These are phyloP conservation scores for Phorcus lineatus DNA, from an alignment of 2,888 invertebrate genomes.

Conservation along the genomic window DNA sequence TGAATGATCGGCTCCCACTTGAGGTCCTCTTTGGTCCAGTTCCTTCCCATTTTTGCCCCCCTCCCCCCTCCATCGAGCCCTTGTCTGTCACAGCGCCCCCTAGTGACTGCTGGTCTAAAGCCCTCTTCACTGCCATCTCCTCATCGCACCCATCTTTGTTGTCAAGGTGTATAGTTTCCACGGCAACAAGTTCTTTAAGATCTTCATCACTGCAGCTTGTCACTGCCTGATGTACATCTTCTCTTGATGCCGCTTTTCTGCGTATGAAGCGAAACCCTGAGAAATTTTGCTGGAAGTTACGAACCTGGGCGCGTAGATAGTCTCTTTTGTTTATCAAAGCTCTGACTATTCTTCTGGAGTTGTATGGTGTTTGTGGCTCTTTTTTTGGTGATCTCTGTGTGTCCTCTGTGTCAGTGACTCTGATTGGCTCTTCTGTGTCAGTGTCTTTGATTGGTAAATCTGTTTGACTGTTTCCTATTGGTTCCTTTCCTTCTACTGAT, in stretches of 20 bases:
- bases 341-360: constrained; percentile 3
- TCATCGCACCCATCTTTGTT: not conserved
- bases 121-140: not conserved
- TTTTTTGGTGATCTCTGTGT: not conserved
- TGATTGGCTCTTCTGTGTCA: not conserved
- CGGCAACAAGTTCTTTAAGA: not conserved
- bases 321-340: constrained; percentile 21
- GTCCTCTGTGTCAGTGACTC: not conserved
- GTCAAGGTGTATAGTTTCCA: not conserved
- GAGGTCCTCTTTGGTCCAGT: not conserved
- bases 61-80: not conserved
- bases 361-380: not conserved
- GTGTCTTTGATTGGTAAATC: not conserved
- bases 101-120: not conserved
- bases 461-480: no score
- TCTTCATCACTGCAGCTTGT: not conserved
- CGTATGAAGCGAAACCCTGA: constrained; percentile 8
- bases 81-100: not conserved
- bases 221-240: not conserved
- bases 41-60: not conserved
- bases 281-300: constrained; percentile 19
- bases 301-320: constrained; percentile 12
- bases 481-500: no score
- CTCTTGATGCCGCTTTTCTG: not conserved
- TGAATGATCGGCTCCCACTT: not conserved